Percentiles rank a stretch among this genome's conserved stretches.
phyloP scores from a whole-genome alignment of 2,113 vertebrate genomes.

The Pogonocichla stellata region DNA sequence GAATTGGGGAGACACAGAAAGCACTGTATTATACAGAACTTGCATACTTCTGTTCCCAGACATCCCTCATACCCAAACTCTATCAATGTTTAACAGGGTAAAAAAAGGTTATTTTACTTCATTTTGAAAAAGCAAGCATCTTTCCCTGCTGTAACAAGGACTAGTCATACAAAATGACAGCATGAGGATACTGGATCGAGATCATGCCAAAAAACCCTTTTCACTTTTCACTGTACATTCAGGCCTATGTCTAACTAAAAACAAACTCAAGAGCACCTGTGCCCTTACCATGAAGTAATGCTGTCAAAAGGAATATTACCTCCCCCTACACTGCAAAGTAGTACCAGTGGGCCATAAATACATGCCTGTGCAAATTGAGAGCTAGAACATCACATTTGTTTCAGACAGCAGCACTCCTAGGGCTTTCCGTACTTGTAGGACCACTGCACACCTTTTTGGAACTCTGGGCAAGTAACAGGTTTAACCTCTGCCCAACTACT shows the following conservation, averaged over 20 bases:
- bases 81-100: neutral
- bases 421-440: neutral
- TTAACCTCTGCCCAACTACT: neutral
- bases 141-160: neutral
- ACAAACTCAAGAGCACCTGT: neutral
- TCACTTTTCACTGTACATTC: neutral
- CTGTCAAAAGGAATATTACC: neutral
- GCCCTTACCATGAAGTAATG: neutral
- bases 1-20: neutral
- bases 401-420: neutral
- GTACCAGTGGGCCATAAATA: neutral
- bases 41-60: neutral
- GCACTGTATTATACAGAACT: neutral
- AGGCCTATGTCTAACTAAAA: neutral
- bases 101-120: neutral
- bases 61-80: neutral
- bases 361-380: neutral
- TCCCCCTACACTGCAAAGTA: neutral
- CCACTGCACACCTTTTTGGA: rapidly evolving
- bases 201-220: neutral
- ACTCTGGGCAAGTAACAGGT: neutral
- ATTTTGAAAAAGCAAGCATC: neutral
- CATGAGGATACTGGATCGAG: neutral
- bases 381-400: neutral
- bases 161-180: neutral